phyloP scores from a whole-genome alignment of 2,888 invertebrate species.

The Melieria picta region DNA sequence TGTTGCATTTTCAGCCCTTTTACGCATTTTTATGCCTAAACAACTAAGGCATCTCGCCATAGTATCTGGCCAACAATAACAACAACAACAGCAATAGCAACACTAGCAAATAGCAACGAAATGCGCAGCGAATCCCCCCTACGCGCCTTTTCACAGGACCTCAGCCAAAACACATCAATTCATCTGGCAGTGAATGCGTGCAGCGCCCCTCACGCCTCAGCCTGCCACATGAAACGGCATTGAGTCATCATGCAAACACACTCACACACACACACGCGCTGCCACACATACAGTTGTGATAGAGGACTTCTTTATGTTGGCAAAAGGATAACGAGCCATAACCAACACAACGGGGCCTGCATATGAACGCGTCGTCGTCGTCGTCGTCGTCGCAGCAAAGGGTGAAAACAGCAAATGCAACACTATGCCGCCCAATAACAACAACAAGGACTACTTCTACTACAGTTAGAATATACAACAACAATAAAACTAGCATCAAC shows the following conservation, averaged over 20 bases:
- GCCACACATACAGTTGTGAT: slow-evolving; percentile 29
- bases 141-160: no score
- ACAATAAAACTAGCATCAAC: neutral
- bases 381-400: neutral
- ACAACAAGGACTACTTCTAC: neutral
- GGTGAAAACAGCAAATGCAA: neutral
- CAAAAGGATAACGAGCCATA: slow-evolving; percentile 59
- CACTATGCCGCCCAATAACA: neutral
- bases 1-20: no score
- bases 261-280: slow-evolving; percentile 18
- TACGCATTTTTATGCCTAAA: no score
- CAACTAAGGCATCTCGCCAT: no score
- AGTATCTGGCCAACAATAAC: no score
- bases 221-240: slow-evolving; percentile 1
- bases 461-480: slow-evolving; percentile 1
- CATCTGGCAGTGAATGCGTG: no score
- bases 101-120: no score
- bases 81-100: no score
- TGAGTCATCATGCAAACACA: slow-evolving; percentile 9
- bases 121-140: no score
- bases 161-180: no score
- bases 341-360: slow-evolving; percentile 44
- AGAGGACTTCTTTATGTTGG: slow-evolving; percentile 43
- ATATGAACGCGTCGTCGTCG: slow-evolving; percentile 15
- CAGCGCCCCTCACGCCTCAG: neutral